Percentiles rank a stretch among this genome's conserved stretches.
Evolutionary conservation across 2,113 vertebrate species (phyloP).

Genomic region (Microtus oregoni): DNA sequence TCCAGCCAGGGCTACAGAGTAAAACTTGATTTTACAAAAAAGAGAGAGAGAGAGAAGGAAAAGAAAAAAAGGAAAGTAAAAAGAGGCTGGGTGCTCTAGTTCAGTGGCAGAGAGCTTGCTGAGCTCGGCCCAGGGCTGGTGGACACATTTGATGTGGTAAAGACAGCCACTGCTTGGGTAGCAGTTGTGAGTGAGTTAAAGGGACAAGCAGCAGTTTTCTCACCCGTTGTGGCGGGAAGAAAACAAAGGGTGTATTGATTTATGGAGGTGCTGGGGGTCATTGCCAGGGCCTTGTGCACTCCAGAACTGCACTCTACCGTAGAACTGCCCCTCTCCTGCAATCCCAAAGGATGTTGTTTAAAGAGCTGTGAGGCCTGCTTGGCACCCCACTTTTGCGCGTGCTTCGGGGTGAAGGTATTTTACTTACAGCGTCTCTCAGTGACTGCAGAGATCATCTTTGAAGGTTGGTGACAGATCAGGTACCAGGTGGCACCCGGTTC

Average conservation of each 20-base stretch:
- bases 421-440: not conserved
- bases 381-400: not conserved
- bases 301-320: not conserved
- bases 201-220: not conserved
- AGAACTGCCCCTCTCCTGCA: not conserved
- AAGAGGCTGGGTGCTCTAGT: not conserved
- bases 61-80: not conserved
- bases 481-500: conserved; percentile 68
- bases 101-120: not conserved
- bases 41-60: too few species aligned
- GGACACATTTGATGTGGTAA: not conserved
- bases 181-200: not conserved
- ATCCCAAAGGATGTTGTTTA: not conserved
- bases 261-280: not conserved
- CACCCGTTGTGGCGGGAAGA: not conserved
- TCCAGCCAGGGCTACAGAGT: not conserved
- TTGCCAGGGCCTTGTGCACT: not conserved
- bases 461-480: not conserved
- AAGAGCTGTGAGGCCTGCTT: not conserved
- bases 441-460: conserved; percentile 41
- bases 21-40: not conserved
- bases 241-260: not conserved
- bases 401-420: not conserved
- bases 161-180: not conserved
- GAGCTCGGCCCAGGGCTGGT: not conserved